Conservation (phyloP, 2,888 invertebrate species). For the Embidobia sp. region DNA sequence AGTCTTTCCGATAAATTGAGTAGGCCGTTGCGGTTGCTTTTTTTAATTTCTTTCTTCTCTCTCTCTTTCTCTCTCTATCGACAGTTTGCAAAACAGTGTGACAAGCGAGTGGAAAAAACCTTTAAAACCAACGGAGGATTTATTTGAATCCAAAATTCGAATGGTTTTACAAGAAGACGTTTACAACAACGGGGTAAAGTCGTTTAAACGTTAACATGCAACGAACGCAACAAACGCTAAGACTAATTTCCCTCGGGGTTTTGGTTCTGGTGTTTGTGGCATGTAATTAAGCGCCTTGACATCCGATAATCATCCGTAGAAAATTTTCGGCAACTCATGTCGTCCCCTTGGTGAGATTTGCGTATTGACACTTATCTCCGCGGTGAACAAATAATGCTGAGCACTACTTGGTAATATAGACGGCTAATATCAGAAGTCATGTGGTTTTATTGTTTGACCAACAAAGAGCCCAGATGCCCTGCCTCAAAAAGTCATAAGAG, state of each 20-base stretch:
- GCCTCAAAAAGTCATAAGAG: conserved; percentile 39
- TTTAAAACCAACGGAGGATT: no score
- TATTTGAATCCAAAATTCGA: no score
- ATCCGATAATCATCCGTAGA: no score
- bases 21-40: conserved; percentile 37
- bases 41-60: conserved; percentile 2
- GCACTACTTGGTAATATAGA: conserved; percentile 69
- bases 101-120: conserved; percentile 35
- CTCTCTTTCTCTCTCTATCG: neutral
- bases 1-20: conserved; percentile 59
- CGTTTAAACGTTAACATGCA: conserved; percentile 8
- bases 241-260: conserved; percentile 61
- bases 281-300: conserved; percentile 61
- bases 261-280: conserved; percentile 36
- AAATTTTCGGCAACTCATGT: conserved; percentile 17
- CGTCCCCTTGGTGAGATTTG: conserved; percentile 51
- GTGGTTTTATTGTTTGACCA: conserved; percentile 70
- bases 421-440: conserved; percentile 72
- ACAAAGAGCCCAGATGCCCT: conserved; percentile 66
- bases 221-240: conserved; percentile 9
- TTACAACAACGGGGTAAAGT: conserved; percentile 2
- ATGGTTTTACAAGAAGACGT: conserved; percentile 11
- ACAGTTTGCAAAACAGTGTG: conserved; percentile 25
- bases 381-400: conserved; percentile 66
- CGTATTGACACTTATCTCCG: conserved; percentile 66